Evolutionary conservation across 2,113 vertebrate genomes (phyloP).

Genomic region (Anarrhichthys ocellatus): DNA sequence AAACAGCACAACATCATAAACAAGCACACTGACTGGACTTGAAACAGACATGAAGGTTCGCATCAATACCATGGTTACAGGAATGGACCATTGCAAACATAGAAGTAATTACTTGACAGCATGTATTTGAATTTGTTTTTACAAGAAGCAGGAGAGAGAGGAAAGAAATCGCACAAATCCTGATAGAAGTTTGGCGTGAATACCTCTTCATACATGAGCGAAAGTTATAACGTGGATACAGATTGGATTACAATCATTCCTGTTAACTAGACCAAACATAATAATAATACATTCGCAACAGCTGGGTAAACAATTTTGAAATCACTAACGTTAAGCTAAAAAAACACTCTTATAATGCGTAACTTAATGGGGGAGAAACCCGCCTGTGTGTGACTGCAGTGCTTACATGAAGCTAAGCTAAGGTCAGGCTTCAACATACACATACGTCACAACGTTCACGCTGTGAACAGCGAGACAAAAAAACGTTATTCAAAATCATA

Average conservation of each 20-base stretch:
- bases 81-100: background rate
- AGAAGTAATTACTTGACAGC: background rate
- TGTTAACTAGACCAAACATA: background rate
- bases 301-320: background rate
- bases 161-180: background rate
- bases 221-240: background rate
- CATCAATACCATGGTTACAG: background rate
- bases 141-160: too few relatives aligned
- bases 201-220: background rate
- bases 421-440: conserved; percentile 72
- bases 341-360: background rate
- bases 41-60: background rate
- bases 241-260: too few relatives aligned
- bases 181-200: background rate
- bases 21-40: background rate
- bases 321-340: background rate
- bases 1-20: background rate
- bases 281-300: background rate
- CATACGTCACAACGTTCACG: background rate
- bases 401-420: conserved; percentile 53
- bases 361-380: background rate
- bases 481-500: accelerated
- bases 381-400: too few relatives aligned
- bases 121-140: background rate
- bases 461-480: background rate